Base-by-base conservation (phyloP, 1,140 invertebrate genomes). In the Thaumetopoea pityocampa region DNA sequence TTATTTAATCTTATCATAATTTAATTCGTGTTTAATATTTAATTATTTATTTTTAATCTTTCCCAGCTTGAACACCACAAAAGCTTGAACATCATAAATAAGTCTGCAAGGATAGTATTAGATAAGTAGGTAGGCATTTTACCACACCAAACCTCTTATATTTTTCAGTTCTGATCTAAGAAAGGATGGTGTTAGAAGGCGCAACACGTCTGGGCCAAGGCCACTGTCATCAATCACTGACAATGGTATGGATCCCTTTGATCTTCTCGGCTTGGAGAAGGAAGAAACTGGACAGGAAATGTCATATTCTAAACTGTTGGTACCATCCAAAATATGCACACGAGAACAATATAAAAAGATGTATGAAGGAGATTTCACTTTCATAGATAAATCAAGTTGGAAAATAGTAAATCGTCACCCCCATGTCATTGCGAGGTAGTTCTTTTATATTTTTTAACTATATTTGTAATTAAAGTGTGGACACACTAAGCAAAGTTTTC, bases 171-270 rank as follows among this genome's bases (percentile, higher is more conserved):
- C 89, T 40, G 93, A 94, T 60, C 68, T 90, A 16, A 89, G 92
- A 35, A 90, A 91, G 74, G 93, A 95, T 77, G 90, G 89, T 45
- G 88, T 90, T n/a, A 86, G 94, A 34, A 89, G 94, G 54, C 87
- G 94, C 65, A 93, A 94, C 58, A 90, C 93, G 20, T 93, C 93
- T 4, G 92, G 92, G 12, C 92, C 92, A 42, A 88, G 94, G 45
- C 95, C 95, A 4, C 69, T 96, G 11, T 95, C 94, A 11, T 87
- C 93, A 3, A 93, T 95, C 15, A 94, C 91, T 59, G 94, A 96
- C 85, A 91, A 89, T 53, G 93, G 94, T 67, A 89, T 90, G 36
- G 95, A 96, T 88, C 92, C 94, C 6, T 94, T 94, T 81, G 91
- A 94, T 82, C 87, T 94, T 8, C 72, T 97, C 12, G 94, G 94